Percentiles rank a stretch among this genome's conserved stretches.
phyloP scores from a whole-genome alignment of 2,888 invertebrate species.

The Biston stratarius region DNA sequence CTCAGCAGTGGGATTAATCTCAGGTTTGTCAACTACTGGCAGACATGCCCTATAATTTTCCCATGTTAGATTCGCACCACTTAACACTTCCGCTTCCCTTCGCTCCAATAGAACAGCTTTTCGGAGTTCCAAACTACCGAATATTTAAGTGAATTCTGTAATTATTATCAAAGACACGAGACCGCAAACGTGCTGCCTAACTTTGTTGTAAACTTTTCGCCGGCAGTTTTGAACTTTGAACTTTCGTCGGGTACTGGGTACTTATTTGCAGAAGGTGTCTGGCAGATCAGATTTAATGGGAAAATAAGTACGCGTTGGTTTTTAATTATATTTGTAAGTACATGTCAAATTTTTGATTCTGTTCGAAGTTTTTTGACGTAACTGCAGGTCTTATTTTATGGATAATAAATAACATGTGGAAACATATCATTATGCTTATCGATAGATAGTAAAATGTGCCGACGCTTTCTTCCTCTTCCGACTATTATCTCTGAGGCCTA shows the following conservation, averaged over 20 bases:
- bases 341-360: too few relatives aligned
- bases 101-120: neutral
- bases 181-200: slow-evolving; percentile 22
- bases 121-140: slow-evolving; percentile 10
- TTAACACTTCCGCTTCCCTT: neutral
- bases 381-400: too few relatives aligned
- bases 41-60: neutral
- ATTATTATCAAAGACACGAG: slow-evolving; percentile 32
- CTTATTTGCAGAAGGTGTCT: slow-evolving; percentile 15
- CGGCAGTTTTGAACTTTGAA: slow-evolving; percentile 14
- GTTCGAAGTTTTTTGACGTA: too few relatives aligned
- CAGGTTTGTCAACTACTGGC: neutral
- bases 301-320: neutral
- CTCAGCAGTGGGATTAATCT: too few relatives aligned
- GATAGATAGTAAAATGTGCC: too few relatives aligned
- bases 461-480: too few relatives aligned
- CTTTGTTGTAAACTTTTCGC: slow-evolving; percentile 21
- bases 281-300: neutral
- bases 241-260: slow-evolving; percentile 3
- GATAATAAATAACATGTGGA: too few relatives aligned
- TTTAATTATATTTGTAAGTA: neutral
- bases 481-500: too few relatives aligned
- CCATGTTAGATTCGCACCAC: neutral
- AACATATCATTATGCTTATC: too few relatives aligned
- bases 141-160: slow-evolving; percentile 24